Conservation (phyloP, 1,140 invertebrate genomes). For the Meteorus sp. region DNA sequence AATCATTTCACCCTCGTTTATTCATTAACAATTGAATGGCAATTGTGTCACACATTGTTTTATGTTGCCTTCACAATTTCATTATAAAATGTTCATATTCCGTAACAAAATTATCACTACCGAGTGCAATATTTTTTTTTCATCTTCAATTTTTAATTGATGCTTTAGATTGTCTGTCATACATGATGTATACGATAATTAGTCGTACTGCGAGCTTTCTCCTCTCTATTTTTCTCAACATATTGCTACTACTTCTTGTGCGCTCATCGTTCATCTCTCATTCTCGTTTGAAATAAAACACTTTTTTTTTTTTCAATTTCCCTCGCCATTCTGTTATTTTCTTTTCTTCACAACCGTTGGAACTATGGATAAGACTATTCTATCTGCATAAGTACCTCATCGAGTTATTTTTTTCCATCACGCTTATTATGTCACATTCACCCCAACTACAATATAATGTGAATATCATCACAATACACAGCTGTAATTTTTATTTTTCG, state of each 20-base stretch:
- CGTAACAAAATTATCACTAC: conserved; percentile 13
- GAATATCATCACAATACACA: no score
- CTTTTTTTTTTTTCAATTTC: neutral
- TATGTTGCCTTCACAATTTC: conserved; percentile 21
- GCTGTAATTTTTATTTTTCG: no score
- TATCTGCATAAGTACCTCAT: no score
- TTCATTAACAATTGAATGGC: neutral
- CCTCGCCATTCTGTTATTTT: neutral
- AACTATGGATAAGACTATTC: no score
- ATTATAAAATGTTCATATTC: neutral
- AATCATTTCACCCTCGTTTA: no score
- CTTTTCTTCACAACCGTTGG: no score
- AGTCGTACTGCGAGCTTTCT: conserved; percentile 29
- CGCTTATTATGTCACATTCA: no score
- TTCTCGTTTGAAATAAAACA: no score
- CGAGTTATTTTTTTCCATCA: no score
- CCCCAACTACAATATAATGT: no score
- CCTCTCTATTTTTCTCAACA: neutral
- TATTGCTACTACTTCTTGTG: neutral
- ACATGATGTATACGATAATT: conserved; percentile 41
- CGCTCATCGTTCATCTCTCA: neutral
- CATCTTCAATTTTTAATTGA: conserved; percentile 36
- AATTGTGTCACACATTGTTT: neutral
- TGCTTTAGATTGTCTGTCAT: conserved; percentile 37
- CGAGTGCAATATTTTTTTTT: conserved; percentile 9